Conservation (phyloP, 2,113 vertebrate species). For the Brachionichthys hirsutus region DNA sequence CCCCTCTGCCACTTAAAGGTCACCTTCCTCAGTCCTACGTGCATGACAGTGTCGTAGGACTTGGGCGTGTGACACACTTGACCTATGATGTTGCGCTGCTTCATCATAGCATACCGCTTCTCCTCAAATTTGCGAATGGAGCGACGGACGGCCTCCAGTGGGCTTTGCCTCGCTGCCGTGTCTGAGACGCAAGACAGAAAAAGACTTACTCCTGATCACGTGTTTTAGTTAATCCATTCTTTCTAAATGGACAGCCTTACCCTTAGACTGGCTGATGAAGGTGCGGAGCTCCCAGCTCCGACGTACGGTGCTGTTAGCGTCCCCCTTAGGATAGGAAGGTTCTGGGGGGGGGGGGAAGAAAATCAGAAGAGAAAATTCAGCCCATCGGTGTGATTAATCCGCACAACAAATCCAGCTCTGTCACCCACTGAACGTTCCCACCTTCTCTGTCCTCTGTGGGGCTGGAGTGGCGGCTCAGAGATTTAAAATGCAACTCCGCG, state of each 20-base stretch:
- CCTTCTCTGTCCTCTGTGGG: conserved; percentile 96
- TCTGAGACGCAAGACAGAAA: conserved; percentile 68
- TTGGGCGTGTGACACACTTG: conserved; percentile 98
- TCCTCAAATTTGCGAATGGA: conserved; percentile 92
- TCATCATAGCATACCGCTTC: conserved; percentile 88
- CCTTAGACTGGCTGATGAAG: conserved; percentile 91
- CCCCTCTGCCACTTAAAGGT: conserved; percentile 99
- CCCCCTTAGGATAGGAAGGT: conserved; percentile 89
- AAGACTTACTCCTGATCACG: neutral
- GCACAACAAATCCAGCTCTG: neutral
- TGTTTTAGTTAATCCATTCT: neutral
- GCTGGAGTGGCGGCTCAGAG: conserved; percentile 96
- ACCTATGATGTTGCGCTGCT: conserved; percentile 94
- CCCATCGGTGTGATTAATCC: neutral
- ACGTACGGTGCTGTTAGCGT: conserved; percentile 78
- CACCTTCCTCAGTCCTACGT: conserved; percentile 96
- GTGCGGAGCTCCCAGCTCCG: conserved; percentile 95
- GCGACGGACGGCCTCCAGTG: conserved; percentile 89
- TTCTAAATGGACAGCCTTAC: conserved; percentile 64
- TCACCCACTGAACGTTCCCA: conserved; percentile 54
- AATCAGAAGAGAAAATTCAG: neutral
- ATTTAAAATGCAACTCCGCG: conserved; percentile 92
- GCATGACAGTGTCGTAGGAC: conserved; percentile 96
- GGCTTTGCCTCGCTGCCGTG: conserved; percentile 84
- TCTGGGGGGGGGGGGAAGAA: conserved; percentile 73